phyloP scores from a whole-genome alignment of 1,140 invertebrate genomes.

The Octopus sinensis region DNA sequence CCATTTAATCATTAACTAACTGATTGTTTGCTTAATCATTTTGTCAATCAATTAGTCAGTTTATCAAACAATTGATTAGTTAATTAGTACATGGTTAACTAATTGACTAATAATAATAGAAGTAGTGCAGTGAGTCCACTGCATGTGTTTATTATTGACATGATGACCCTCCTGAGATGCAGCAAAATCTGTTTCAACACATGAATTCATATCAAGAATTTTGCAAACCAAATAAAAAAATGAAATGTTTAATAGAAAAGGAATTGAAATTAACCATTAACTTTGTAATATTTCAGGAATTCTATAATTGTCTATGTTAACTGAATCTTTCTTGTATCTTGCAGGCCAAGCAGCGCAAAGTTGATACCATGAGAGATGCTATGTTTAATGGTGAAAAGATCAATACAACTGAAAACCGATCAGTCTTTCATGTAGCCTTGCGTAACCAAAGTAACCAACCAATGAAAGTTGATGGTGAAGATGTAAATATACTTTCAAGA shows the following conservation, averaged over 20 bases:
- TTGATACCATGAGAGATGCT: slow-evolving; percentile 80
- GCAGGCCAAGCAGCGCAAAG: slow-evolving; percentile 75
- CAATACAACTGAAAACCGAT: slow-evolving; percentile 94
- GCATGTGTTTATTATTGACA: no score
- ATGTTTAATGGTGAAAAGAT: slow-evolving; percentile 96
- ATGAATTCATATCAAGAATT: no score
- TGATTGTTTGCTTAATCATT: no score
- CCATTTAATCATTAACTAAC: no score
- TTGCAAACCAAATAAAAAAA: no score
- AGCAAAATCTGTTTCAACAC: no score
- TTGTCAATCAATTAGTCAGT: no score
- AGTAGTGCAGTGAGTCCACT: no score
- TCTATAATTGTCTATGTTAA: not conserved
- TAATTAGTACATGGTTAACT: no score
- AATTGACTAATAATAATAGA: no score
- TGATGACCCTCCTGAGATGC: no score
- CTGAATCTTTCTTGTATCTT: slow-evolving; percentile 21
- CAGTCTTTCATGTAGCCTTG: slow-evolving; percentile 92
- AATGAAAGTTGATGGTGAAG: slow-evolving; percentile 82
- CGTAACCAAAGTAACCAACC: slow-evolving; percentile 78
- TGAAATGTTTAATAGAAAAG: not conserved
- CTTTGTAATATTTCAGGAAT: not conserved
- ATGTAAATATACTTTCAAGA: slow-evolving; percentile 63
- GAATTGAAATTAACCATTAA: not conserved
- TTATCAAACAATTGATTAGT: no score